Evolutionary conservation across 2,113 vertebrate species (phyloP), one percentile per base, ranked within the genome.

Genomic region (Orycteropus afer): DNA sequence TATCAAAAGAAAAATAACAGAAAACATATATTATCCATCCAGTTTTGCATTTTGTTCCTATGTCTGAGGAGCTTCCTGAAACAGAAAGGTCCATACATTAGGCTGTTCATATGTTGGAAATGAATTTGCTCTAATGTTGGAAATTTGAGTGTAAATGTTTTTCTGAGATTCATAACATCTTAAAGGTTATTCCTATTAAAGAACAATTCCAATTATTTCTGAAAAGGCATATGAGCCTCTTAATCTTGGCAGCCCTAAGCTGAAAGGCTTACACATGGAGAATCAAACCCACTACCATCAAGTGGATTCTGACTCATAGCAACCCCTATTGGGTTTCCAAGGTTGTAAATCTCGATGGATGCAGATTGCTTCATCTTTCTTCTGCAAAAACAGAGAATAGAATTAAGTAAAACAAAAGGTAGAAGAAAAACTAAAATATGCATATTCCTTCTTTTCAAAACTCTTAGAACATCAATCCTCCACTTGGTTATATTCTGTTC

Each of bases 61-160:
- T 40, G 9, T 82, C 57, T 65, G 7, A 91, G 29, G 34, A 25
- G 49, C 65, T 92, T 20, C 84, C 77, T 69, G 37, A 67, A 93
- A 61, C 13, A 51, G 45, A 77, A 42, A 51, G 23, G 32, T 90
- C 77, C 22, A 47, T 12, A 65, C 47, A 85, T 88, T 22, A 47
- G 40, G 20, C 20, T 96, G 45, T 65, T 93, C 67, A 49, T 65
- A 42, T 82, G 57, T 83, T n/a, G n/a, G n/a, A n/a, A n/a, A n/a
- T n/a, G n/a, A n/a, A n/a, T 37, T 93, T 85, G n/a, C 3, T 89
- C 84, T 89, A 77, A 89, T 71, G 76, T 27, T 63, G 34, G 45
- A 95, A 84, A 91, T 5, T 32, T 76, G 37, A 34, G 2, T 71
- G n/a, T 69, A 93, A 94, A 69, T 96, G 34, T 91, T 91, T 81